A percentile compares a stretch with the other conserved stretches of the same genome.
Evolutionary conservation across 2,797 vertebrate species (phyloP).

Genomic region (Tapera naevia): DNA sequence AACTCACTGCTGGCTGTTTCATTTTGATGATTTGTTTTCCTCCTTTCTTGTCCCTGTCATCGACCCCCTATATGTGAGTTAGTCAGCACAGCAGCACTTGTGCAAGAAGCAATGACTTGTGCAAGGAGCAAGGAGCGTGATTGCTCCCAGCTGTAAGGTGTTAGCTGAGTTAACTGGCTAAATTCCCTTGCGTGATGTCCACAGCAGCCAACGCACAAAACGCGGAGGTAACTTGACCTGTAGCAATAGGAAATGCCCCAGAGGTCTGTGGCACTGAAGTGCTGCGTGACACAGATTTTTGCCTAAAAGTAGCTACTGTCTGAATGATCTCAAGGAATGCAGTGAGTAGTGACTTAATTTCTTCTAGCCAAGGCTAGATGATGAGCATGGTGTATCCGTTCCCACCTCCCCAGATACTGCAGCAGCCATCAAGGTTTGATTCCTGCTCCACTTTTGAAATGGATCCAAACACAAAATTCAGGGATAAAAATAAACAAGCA

Average conservation of each 20-base stretch:
- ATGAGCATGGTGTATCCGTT: neutral
- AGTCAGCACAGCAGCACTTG: neutral
- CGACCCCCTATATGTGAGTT: neutral
- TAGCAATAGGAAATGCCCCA: neutral
- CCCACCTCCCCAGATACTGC: neutral
- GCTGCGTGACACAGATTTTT: neutral
- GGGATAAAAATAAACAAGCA: neutral
- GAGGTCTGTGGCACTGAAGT: neutral
- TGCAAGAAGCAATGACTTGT: neutral
- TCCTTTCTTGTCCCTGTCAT: rapidly evolving
- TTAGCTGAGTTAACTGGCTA: neutral
- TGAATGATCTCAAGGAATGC: neutral
- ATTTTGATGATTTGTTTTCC: neutral
- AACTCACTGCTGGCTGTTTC: neutral
- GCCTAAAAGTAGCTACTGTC: neutral
- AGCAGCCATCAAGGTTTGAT: neutral
- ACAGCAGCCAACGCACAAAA: neutral
- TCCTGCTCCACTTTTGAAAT: neutral
- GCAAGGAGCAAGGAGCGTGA: neutral
- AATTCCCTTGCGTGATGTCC: neutral
- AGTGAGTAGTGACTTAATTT: neutral
- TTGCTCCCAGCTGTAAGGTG: neutral
- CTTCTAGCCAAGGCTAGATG: neutral
- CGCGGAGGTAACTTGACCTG: neutral
- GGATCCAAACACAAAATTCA: rapidly evolving